Conservation (phyloP, 2,888 invertebrate genomes). For the Ernsta delagoae region DNA sequence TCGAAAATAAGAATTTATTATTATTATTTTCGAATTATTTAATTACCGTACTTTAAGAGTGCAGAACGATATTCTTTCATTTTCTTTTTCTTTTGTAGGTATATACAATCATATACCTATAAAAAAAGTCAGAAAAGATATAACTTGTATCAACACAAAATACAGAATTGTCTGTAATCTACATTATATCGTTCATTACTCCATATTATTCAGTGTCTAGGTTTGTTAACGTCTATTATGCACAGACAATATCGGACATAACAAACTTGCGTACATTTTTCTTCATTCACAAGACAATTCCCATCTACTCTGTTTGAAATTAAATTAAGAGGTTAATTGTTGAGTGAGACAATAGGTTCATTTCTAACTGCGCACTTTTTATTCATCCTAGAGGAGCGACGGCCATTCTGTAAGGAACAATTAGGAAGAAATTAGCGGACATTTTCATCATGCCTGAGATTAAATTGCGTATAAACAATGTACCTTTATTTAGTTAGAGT, state of each 20-base stretch:
- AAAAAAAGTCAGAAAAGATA: too few relatives aligned
- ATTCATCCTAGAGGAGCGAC: slow-evolving; percentile 7
- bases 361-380: slow-evolving; percentile 20
- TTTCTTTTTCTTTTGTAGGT: too few relatives aligned
- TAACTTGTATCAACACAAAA: too few relatives aligned
- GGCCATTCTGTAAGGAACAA: slow-evolving; percentile 4
- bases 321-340: slow-evolving; percentile 43
- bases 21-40: too few relatives aligned
- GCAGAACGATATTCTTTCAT: too few relatives aligned
- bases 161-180: too few relatives aligned
- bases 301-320: slow-evolving; percentile 20
- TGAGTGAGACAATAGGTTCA: slow-evolving; percentile 28
- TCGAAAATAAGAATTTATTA: too few relatives aligned
- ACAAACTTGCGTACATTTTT: neutral
- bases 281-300: slow-evolving; percentile 6
- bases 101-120: too few relatives aligned
- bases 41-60: too few relatives aligned
- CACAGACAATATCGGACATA: neutral
- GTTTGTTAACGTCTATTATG: neutral
- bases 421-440: slow-evolving; percentile 26
- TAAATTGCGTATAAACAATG: neutral
- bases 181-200: too few relatives aligned
- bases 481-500: neutral
- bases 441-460: neutral
- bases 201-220: too few relatives aligned